Percentiles rank a stretch among this genome's conserved stretches.
phyloP scores from a whole-genome alignment of 2,797 vertebrate species.

The Spinus pinus region DNA sequence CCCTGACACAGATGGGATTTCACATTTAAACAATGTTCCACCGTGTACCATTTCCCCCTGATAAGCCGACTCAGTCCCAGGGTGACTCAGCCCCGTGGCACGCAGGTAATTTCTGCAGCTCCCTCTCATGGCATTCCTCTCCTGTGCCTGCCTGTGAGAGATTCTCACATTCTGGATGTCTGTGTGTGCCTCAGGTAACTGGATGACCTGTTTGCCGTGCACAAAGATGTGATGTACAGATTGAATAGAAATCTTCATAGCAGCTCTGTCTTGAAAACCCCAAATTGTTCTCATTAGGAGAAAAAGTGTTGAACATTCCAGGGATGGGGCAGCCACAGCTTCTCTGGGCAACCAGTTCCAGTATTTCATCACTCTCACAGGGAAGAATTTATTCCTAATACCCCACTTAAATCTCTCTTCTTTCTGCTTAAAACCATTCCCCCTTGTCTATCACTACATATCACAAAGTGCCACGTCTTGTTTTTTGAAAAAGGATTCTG shows the following conservation, averaged over 20 bases:
- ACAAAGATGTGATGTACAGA: too few relatives aligned
- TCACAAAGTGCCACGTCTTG: neutral
- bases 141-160: neutral
- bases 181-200: neutral
- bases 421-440: neutral
- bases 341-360: neutral
- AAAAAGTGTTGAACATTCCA: neutral
- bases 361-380: neutral
- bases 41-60: conserved; percentile 41
- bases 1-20: neutral
- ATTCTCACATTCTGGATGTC: neutral
- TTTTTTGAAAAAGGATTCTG: neutral
- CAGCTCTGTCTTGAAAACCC: neutral
- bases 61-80: neutral
- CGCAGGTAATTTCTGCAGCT: conserved; percentile 35
- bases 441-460: neutral
- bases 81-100: conserved; percentile 44
- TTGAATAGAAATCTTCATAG: neutral
- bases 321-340: neutral
- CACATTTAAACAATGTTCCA: conserved; percentile 42
- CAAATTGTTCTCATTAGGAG: neutral
- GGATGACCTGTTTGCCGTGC: neutral
- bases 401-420: neutral
- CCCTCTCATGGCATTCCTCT: conserved; percentile 27
- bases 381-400: neutral